phyloP scores from a whole-genome alignment of 1,140 invertebrate genomes.

The Phocides pigmalion region DNA sequence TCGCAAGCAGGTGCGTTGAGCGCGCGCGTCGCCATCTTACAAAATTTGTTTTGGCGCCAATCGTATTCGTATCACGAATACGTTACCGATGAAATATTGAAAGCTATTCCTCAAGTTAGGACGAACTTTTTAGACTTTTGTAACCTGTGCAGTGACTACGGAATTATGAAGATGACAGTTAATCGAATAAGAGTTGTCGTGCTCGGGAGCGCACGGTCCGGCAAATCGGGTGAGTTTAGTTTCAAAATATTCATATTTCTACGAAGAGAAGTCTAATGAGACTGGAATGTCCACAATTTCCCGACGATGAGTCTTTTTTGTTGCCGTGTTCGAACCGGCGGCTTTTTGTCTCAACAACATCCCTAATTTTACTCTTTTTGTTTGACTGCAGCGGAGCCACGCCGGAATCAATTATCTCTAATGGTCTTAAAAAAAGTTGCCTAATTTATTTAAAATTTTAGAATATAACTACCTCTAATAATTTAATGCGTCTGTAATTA shows the following conservation, averaged over 20 bases:
- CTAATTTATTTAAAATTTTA: conserved; percentile 57
- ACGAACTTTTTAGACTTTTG: conserved; percentile 51
- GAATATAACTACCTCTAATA: conserved; percentile 46
- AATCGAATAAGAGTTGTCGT: conserved; percentile 89
- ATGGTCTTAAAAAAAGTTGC: conserved; percentile 52
- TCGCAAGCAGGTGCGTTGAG: conserved; percentile 75
- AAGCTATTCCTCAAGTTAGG: conserved; percentile 38
- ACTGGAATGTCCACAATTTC: conserved; percentile 32
- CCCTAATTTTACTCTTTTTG: conserved; percentile 39
- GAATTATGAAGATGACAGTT: conserved; percentile 81
- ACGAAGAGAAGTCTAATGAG: conserved; percentile 36
- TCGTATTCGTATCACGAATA: conserved; percentile 44
- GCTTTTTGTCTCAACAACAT: conserved; percentile 26
- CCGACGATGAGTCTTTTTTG: conserved; percentile 20
- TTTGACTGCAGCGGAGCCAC: conserved; percentile 21
- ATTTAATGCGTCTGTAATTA: conserved; percentile 54
- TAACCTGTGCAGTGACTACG: conserved; percentile 60
- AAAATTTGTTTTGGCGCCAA: conserved; percentile 66
- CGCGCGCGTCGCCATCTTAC: conserved; percentile 66
- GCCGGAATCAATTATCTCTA: conserved; percentile 70
- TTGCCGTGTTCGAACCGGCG: conserved; percentile 22
- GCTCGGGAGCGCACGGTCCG: conserved; percentile 87
- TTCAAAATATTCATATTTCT: conserved; percentile 40
- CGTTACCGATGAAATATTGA: conserved; percentile 40
- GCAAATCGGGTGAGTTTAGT: conserved; percentile 85